phyloP scores from a whole-genome alignment of 2,888 invertebrate genomes.

The Euzophera pinguis region DNA sequence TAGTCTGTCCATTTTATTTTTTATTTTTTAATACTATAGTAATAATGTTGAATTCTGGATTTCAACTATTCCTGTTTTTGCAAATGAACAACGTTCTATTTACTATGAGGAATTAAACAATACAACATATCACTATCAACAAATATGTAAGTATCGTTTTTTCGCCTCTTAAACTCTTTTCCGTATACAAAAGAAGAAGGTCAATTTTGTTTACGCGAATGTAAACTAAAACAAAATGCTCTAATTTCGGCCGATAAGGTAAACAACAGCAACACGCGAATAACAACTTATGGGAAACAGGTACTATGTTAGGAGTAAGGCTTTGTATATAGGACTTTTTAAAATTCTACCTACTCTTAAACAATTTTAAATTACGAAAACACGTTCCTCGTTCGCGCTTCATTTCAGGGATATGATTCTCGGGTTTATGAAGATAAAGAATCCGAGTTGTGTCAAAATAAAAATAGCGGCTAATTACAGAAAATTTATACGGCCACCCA shows the following conservation, averaged over 20 bases:
- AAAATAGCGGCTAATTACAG: no score
- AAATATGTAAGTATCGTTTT: neutral
- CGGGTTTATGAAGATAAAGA: no score
- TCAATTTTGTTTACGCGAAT: constrained; percentile 4
- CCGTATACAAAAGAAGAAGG: neutral
- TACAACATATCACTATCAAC: neutral
- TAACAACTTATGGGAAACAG: neutral
- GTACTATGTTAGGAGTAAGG: neutral
- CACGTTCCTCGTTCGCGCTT: no score
- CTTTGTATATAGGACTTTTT: neutral
- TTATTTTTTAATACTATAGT: no score
- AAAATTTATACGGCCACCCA: no score
- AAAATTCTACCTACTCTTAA: neutral
- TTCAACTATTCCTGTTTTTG: no score
- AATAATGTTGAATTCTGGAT: no score
- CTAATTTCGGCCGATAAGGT: neutral
- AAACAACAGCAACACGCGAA: constrained; percentile 4
- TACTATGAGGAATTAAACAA: neutral
- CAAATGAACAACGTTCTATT: neutral
- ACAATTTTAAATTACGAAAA: no score
- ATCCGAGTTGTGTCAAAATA: no score
- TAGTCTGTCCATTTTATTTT: no score
- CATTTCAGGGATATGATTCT: neutral
- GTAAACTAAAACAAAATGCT: constrained; percentile 2
- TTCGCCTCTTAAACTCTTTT: neutral